phyloP scores from a whole-genome alignment of 2,113 vertebrate species.

The Microcebus ravelobensis region DNA sequence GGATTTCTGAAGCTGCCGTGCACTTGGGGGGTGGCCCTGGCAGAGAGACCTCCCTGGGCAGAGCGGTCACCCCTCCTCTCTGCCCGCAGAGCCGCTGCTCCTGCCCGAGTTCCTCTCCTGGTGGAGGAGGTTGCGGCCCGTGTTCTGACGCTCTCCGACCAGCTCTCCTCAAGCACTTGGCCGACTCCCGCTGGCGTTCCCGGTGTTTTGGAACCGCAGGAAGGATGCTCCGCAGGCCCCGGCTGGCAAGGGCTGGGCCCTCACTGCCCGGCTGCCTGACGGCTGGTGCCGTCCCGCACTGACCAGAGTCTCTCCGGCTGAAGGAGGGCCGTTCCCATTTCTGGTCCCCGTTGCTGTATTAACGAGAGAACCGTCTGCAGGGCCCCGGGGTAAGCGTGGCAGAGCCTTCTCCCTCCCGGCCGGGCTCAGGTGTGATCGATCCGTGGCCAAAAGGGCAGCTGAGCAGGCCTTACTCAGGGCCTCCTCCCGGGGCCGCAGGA shows the following conservation, averaged over 20 bases:
- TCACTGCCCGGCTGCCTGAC: not conserved
- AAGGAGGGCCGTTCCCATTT: not conserved
- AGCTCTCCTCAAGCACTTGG: not conserved
- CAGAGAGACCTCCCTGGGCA: accelerated
- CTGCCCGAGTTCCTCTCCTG: not conserved
- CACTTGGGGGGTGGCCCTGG: accelerated
- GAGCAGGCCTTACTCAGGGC: accelerated
- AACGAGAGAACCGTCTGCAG: accelerated
- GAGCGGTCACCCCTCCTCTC: too few relatives aligned
- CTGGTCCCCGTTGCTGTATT: not conserved
- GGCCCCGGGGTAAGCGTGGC: not conserved
- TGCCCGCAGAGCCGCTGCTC: accelerated
- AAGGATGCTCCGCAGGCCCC: accelerated
- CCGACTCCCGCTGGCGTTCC: accelerated
- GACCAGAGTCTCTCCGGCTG: accelerated
- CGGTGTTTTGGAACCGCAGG: accelerated
- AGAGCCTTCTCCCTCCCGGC: not conserved
- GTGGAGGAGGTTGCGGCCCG: too few relatives aligned
- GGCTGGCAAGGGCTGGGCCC: not conserved
- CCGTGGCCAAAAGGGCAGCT: too few relatives aligned
- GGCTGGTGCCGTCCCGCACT: too few relatives aligned
- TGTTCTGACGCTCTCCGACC: too few relatives aligned
- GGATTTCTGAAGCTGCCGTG: accelerated
- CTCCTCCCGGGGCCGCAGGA: too few relatives aligned
- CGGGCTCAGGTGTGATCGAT: not conserved